A percentile compares a stretch with the other conserved stretches of the same genome.
Conservation (phyloP, 2,888 invertebrate genomes). For the Clepsis dumicolana region DNA sequence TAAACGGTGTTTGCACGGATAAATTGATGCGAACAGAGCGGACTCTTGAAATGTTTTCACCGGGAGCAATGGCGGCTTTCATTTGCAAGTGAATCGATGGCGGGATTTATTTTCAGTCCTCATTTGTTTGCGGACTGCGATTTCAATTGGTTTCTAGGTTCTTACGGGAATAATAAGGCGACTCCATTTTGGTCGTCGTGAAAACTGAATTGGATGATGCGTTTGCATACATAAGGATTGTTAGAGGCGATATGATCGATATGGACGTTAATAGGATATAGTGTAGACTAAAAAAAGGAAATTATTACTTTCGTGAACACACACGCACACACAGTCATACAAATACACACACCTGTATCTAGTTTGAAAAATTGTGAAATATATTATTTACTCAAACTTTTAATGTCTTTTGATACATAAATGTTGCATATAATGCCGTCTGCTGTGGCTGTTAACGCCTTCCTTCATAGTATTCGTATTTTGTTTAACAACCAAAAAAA, state of each 20-base stretch:
- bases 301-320: too few relatives aligned
- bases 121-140: neutral
- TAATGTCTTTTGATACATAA: too few relatives aligned
- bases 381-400: too few relatives aligned
- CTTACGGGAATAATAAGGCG: constrained; percentile 3
- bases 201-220: neutral
- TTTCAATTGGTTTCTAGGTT: constrained; percentile 9
- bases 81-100: constrained; percentile 39
- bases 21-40: constrained; percentile 43
- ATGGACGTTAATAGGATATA: too few relatives aligned
- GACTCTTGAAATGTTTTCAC: constrained; percentile 42
- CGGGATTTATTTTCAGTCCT: constrained; percentile 30
- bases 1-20: constrained; percentile 43
- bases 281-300: too few relatives aligned
- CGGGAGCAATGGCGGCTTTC: constrained; percentile 34
- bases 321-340: too few relatives aligned
- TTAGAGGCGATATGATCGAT: neutral
- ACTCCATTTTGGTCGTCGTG: neutral
- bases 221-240: neutral
- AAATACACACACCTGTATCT: too few relatives aligned
- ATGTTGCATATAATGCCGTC: too few relatives aligned
- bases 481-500: too few relatives aligned
- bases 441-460: too few relatives aligned
- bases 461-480: too few relatives aligned
- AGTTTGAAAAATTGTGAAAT: too few relatives aligned